Base-by-base conservation (phyloP, 2,888 invertebrate species). In the Epinotia ramella region DNA sequence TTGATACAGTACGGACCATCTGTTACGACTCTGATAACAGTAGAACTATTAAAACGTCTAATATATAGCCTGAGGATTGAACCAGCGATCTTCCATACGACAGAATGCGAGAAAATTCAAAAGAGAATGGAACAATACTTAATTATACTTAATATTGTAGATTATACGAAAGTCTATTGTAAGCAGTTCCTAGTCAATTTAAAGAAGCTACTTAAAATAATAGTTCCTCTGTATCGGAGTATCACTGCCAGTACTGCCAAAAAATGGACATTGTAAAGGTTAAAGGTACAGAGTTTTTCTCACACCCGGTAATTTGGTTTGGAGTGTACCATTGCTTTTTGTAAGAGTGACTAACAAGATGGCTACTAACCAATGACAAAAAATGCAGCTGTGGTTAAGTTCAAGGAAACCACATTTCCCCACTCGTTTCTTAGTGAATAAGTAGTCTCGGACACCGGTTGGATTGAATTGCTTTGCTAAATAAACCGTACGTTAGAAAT, bases 1-100 rank as follows among this genome's bases (percentile, higher is more conserved):
- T 86, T 60, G 88, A 91, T 12, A 90, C 91, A 1, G 81, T 89
- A 66, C 83, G 84, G 79, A 87, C 87, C 0, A 75, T 87, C 2
- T 83, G 80, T 28, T 77, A 76, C 49, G 86, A 83, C 59, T 77
- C 79, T 11, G 84, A 86, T 69, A 84, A 81, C 59, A 83, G 63
- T 60, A 81, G 77, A 66, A 81, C 80, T 72, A 73, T 77, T 16
- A 79, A 78, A 74, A 79, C 76, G 16, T 74, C 74, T 46, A 56
- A 53, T n/a, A 40, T 71, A 12, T 74, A 77, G 62, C 18, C 40
- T 40, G n/a, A 46, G 1, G 46, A 56, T 56, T 24, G 44, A 13
- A 68, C 53, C 53, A 6, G 53, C 5, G 28, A 53, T 28, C 49
- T n/a, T 56, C n/a, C 16, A 11, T 16, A 12, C 13, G 49, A 64